A percentile compares a stretch with the other conserved stretches of the same genome.
Conservation (phyloP, 2,888 invertebrate genomes). For the Cynaeus angustus region DNA sequence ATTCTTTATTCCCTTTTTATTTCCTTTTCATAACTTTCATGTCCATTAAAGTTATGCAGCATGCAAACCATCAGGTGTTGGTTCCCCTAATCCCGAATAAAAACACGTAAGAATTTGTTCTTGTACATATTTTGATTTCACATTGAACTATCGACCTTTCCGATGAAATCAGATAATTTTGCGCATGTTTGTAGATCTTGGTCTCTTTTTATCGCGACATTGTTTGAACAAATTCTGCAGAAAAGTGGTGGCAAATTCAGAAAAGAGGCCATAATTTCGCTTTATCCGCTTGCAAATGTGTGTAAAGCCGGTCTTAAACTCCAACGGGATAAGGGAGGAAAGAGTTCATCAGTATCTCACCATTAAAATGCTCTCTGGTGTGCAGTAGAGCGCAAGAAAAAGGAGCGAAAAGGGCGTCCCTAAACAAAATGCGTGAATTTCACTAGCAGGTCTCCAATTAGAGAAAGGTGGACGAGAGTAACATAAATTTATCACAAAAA, state of each 20-base stretch:
- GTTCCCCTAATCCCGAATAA: slow-evolving; percentile 8
- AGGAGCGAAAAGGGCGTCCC: slow-evolving; percentile 52
- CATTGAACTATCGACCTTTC: no score
- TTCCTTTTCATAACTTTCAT: slow-evolving; percentile 52
- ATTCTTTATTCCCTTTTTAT: slow-evolving; percentile 60
- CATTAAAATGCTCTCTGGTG: slow-evolving; percentile 58
- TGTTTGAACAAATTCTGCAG: background rate
- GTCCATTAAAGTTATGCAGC: slow-evolving; percentile 46
- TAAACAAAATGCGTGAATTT: slow-evolving; percentile 59
- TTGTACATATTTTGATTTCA: no score
- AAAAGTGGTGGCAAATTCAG: slow-evolving; percentile 35
- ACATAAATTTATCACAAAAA: slow-evolving; percentile 61
- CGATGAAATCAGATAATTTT: background rate
- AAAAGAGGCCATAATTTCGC: slow-evolving; percentile 49
- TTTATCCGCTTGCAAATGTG: slow-evolving; percentile 53
- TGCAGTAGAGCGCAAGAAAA: slow-evolving; percentile 57
- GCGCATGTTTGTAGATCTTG: no score
- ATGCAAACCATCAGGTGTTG: slow-evolving; percentile 46
- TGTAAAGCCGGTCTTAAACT: slow-evolving; percentile 53
- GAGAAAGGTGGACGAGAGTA: slow-evolving; percentile 57
- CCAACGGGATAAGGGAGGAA: slow-evolving; percentile 52
- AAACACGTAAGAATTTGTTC: slow-evolving; percentile 16
- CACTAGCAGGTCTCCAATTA: slow-evolving; percentile 58
- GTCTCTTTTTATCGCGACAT: background rate
- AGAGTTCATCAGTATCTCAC: slow-evolving; percentile 59